phyloP scores from a whole-genome alignment of 2,113 vertebrate species.

The Pterophyllum scalare region DNA sequence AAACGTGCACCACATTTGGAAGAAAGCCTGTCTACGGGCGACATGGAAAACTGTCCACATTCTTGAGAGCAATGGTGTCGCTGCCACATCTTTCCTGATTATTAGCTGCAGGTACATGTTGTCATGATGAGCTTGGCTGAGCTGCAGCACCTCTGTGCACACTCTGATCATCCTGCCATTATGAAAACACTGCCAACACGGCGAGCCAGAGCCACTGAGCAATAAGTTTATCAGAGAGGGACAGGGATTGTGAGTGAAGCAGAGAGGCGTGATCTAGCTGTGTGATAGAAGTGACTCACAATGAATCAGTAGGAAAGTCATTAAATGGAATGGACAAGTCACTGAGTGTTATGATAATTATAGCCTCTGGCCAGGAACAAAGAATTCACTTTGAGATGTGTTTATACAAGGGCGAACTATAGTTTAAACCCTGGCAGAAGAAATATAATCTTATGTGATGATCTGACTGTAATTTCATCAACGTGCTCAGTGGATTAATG shows the following conservation, averaged over 20 bases:
- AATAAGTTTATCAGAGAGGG: neutral
- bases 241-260: neutral
- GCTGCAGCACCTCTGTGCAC: constrained; percentile 14
- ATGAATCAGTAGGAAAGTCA: constrained; percentile 25
- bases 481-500: neutral
- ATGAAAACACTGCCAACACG: constrained; percentile 32
- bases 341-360: constrained; percentile 5
- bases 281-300: constrained; percentile 21
- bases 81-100: constrained; percentile 14
- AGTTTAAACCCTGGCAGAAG: neutral
- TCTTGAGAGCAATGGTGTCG: neutral
- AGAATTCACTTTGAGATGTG: neutral
- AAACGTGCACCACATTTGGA: neutral
- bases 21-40: neutral
- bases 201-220: neutral
- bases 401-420: neutral
- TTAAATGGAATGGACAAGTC: constrained; percentile 21
- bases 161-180: constrained; percentile 13
- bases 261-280: constrained; percentile 7
- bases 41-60: no score
- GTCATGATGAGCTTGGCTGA: constrained; percentile 23
- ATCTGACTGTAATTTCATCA: neutral
- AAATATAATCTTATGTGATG: neutral
- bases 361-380: neutral
- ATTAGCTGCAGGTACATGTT: constrained; percentile 25